phyloP scores from a whole-genome alignment of 1,140 invertebrate genomes.

The Sinonovacula constricta region DNA sequence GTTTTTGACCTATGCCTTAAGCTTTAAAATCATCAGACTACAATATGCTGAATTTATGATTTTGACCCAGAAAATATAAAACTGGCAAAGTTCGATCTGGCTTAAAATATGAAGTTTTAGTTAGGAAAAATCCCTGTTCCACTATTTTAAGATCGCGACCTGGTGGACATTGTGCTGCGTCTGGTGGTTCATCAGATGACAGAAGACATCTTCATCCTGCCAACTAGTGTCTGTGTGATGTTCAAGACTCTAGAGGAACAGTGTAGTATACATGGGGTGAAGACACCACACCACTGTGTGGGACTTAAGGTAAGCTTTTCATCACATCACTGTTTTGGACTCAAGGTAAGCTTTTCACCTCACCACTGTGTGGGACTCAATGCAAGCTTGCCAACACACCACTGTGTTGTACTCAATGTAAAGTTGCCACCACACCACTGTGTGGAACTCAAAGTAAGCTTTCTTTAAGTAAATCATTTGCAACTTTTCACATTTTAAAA shows the following conservation, averaged over 20 bases:
- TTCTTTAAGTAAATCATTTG: too few relatives aligned
- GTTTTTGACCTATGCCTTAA: too few relatives aligned
- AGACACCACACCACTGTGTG: slow-evolving; percentile 69
- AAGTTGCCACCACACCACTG: too few relatives aligned
- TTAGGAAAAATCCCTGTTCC: too few relatives aligned
- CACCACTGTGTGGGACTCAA: too few relatives aligned
- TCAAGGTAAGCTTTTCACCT: slow-evolving; percentile 66
- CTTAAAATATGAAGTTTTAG: too few relatives aligned
- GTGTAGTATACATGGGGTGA: slow-evolving; percentile 61
- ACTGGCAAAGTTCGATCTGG: too few relatives aligned
- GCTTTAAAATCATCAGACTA: too few relatives aligned
- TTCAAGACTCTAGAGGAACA: slow-evolving; percentile 63
- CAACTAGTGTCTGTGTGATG: slow-evolving; percentile 60
- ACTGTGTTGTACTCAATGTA: slow-evolving; percentile 54
- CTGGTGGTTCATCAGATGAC: slow-evolving; percentile 56
- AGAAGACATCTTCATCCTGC: slow-evolving; percentile 61
- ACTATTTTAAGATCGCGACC: slow-evolving; percentile 21
- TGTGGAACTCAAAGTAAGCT: too few relatives aligned
- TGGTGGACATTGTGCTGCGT: slow-evolving; percentile 51
- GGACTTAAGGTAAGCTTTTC: slow-evolving; percentile 68
- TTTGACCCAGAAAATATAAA: too few relatives aligned
- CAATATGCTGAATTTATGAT: too few relatives aligned
- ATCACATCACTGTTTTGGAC: slow-evolving; percentile 68
- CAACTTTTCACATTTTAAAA: too few relatives aligned
- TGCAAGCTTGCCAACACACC: slow-evolving; percentile 54